phyloP scores from a whole-genome alignment of 2,888 invertebrate genomes.

The Drosophila merina region DNA sequence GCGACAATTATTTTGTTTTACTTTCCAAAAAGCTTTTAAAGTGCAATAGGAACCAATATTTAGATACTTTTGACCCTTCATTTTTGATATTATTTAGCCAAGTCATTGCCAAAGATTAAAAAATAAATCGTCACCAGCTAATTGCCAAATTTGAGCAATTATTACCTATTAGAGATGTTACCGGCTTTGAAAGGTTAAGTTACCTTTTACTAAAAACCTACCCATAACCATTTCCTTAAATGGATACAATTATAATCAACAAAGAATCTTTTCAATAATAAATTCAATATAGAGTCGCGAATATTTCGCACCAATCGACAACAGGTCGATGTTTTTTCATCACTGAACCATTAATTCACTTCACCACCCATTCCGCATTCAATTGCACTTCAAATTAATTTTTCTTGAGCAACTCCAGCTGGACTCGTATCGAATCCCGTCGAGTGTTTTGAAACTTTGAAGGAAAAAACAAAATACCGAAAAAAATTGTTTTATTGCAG shows the following conservation, averaged over 20 bases:
- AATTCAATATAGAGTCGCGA: slow-evolving; percentile 1
- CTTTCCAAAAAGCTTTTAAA: too few species aligned
- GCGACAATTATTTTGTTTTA: too few species aligned
- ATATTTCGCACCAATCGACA: slow-evolving; percentile 10
- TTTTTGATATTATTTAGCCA: not conserved
- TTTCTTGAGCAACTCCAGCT: slow-evolving; percentile 31
- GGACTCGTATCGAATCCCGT: slow-evolving; percentile 23
- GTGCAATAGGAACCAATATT: not conserved
- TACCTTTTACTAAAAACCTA: not conserved
- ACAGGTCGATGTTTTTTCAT: not conserved
- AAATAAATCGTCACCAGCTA: not conserved
- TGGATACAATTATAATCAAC: not conserved
- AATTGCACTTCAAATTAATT: slow-evolving; percentile 41
- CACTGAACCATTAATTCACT: slow-evolving; percentile 15
- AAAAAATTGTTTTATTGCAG: slow-evolving; percentile 39
- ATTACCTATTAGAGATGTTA: not conserved
- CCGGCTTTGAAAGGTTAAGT: not conserved
- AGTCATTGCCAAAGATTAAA: not conserved
- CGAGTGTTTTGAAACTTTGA: slow-evolving; percentile 30
- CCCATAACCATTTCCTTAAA: not conserved
- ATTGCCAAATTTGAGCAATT: not conserved
- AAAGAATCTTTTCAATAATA: not conserved
- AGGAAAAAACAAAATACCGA: slow-evolving; percentile 20
- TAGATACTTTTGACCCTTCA: not conserved
- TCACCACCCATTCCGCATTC: slow-evolving; percentile 19